phyloP scores from a whole-genome alignment of 2,113 vertebrate species.

The Cervus canadensis region DNA sequence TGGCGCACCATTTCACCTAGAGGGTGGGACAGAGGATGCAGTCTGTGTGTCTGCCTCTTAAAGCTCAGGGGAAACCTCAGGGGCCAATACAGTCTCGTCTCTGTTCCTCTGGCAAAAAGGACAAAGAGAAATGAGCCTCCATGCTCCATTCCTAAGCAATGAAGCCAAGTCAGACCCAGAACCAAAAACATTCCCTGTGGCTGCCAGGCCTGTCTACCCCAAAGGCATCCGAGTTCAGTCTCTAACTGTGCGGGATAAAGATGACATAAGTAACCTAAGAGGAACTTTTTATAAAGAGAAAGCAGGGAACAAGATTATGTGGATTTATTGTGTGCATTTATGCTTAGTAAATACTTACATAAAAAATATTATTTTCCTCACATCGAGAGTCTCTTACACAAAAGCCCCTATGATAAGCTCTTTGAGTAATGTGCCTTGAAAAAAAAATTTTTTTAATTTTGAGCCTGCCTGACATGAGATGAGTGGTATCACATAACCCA shows the following conservation, averaged over 20 bases:
- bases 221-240: not conserved
- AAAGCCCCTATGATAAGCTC: not conserved
- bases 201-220: not conserved
- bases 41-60: not conserved
- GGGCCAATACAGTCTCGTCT: too few relatives aligned
- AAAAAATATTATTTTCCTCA: constrained; percentile 9
- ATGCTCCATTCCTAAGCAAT: not conserved
- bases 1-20: constrained; percentile 98
- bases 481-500: not conserved
- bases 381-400: not conserved
- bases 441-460: not conserved
- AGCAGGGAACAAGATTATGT: not conserved
- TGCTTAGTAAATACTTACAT: not conserved
- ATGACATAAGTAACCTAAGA: not conserved
- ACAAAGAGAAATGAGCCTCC: not conserved
- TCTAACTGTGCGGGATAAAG: not conserved
- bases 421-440: not conserved
- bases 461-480: not conserved
- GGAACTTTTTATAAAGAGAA: not conserved
- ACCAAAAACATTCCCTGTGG: not conserved
- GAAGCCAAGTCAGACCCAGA: not conserved
- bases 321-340: not conserved
- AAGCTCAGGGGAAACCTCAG: not conserved
- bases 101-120: not conserved
- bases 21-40: not conserved